Base-by-base conservation (phyloP, 2,113 vertebrate genomes). In the Colossoma macropomum region DNA sequence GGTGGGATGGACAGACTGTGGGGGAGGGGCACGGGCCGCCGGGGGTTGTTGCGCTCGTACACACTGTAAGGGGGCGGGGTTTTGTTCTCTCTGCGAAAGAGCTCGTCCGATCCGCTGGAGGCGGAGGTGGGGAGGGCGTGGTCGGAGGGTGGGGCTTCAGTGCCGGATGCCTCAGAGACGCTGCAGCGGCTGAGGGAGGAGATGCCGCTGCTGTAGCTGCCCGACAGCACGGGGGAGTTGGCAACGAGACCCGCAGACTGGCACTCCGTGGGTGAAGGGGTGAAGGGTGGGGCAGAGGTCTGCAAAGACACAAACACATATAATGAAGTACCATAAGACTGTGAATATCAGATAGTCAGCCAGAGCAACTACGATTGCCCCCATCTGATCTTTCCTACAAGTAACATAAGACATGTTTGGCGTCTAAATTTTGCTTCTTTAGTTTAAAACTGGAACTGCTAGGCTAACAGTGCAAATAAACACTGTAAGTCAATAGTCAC, bases 161-260 rank as follows among this genome's bases (percentile, higher is more conserved):
- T 97, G 89, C 96, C 97, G 0, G 97, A 99, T 0, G 96, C 96
- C 87, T 99, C 98, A 0, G 97, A 99, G 0, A 95, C 96, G 84
- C 97, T 99, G 85, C 98, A 98, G 79, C 98, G 96, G 90, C 98
- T 98, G 63, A 99, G 96, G 0, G 97, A 98, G 0, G 98, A 99
- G 91, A 99, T 99, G 81, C 98, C 96, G 0, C 97, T 99, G 95
- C 97, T 98, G 93, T 97, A 98, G 91, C 97, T 98, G 91, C 97
- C 97, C 0, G 97, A 98, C 86, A 98, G 92, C 8, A 93, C 96
- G 0, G 97, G 97, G 8, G 97, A 99, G 89, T 96, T 96, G 89
- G 97, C 97, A 38, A 95, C 94, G 86, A 97, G 94, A 77, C 97
- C 96, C 28, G 96, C 92, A 0, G 96, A 94, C 88, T 97, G 97